These are phyloP conservation scores for Drosophila nigricruria DNA, from an alignment of 2,888 invertebrate genomes.

Conservation along the genomic window DNA sequence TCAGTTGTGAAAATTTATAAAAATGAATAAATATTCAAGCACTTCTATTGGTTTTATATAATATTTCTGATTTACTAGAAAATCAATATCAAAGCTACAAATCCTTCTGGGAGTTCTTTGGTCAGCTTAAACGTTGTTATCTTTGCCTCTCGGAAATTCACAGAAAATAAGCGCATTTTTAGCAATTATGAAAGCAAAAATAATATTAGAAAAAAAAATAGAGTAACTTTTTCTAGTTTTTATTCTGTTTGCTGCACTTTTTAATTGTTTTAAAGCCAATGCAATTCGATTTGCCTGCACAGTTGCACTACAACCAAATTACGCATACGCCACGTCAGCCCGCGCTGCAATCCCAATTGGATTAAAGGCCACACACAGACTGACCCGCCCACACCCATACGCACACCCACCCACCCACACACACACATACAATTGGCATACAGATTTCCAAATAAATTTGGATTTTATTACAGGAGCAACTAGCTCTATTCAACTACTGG, in stretches of 20 bases:
- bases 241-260: background rate
- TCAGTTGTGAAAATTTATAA: background rate
- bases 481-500: slow-evolving; percentile 88
- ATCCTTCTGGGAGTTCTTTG: background rate
- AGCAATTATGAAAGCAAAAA: background rate
- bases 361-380: slow-evolving; percentile 7
- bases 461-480: slow-evolving; percentile 86
- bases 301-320: slow-evolving; percentile 21
- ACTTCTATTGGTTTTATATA: background rate
- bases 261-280: slow-evolving; percentile 1
- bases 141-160: background rate
- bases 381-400: too few species aligned
- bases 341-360: slow-evolving; percentile 4
- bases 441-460: slow-evolving; percentile 1
- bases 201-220: background rate
- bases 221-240: background rate
- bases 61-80: background rate
- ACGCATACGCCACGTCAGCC: slow-evolving; percentile 38
- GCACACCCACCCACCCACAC: background rate
- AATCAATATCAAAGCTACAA: background rate
- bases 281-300: slow-evolving; percentile 13
- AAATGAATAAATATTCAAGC: background rate
- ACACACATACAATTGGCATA: background rate
- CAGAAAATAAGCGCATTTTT: background rate
- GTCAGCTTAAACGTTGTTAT: background rate